Evolutionary conservation across 2,888 invertebrate species (phyloP).

Genomic region (Acanthosepion lycidas): DNA sequence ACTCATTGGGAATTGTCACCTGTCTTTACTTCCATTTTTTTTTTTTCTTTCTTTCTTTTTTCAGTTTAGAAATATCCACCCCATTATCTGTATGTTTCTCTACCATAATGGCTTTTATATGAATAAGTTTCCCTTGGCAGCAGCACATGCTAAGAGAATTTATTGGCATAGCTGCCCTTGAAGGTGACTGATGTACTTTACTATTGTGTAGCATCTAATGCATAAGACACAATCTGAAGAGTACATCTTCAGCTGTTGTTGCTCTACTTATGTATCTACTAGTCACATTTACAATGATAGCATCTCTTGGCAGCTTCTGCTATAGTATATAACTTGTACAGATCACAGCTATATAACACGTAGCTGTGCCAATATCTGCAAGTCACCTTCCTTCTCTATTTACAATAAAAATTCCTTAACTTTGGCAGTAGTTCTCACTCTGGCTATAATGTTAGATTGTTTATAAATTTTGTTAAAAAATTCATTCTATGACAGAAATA

Average conservation of each 20-base stretch:
- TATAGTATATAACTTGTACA: background rate
- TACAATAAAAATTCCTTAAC: too few relatives aligned
- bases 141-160: background rate
- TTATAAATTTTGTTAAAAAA: background rate
- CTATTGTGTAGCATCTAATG: background rate
- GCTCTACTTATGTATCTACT: background rate
- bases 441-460: background rate
- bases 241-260: constrained; percentile 33
- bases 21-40: too few relatives aligned
- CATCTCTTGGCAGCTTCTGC: constrained; percentile 9
- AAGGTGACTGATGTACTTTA: constrained; percentile 33
- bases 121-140: background rate
- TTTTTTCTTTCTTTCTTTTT: background rate
- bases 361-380: background rate
- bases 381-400: background rate
- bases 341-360: background rate
- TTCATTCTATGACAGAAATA: too few relatives aligned
- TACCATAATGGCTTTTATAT: background rate
- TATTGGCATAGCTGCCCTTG: constrained; percentile 39
- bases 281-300: background rate
- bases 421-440: background rate
- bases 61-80: background rate
- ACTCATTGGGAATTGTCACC: background rate
- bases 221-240: background rate
- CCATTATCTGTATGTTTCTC: background rate